Evolutionary conservation across 2,888 invertebrate genomes (phyloP), one percentile per base, ranked within the genome.

Genomic region (Ochropleura leucogaster): DNA sequence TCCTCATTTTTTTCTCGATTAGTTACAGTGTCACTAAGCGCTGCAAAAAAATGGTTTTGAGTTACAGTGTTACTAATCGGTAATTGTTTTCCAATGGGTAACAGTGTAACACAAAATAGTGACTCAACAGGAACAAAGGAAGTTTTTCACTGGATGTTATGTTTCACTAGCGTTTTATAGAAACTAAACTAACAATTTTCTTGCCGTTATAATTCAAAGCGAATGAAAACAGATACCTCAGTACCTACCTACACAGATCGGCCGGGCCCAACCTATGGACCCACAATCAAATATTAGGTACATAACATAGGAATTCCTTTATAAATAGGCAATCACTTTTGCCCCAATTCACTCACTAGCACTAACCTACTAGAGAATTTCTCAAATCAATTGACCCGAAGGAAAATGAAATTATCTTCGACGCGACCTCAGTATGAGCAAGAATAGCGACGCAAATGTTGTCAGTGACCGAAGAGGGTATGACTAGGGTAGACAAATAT

Each of bases 401-500:
- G 55, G 55, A 57, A 77, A 77, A 74, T 77, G 20, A 80, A 71
- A 80, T 77, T 77, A 73, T 73, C 51, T 60, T 71, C 57, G 70
- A 57, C 69, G 60, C 68, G 59, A 20, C 14, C 66, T 63, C 49
- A 77, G 40, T 62, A 60, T 70, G 72, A 72, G 42, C 63, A 73
- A 42, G 77, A 72, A 68, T 60, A 66, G 67, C 62, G 60, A 72
- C 69, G 60, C 73, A 81, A 84, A 84, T 63, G 72, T 76, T 72
- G 75, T 65, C 73, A 75, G 62, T 79, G 69, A 72, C 69, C 80
- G 46, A 64, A 42, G 65, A 55, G 73, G 73, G 69, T 76, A 62
- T 76, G 79, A 84, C 79, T 74, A 84, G 72, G 84, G 84, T 84
- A 70, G 79, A 76, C 84, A 84, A 84, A 84, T 81, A 79, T 82